A percentile compares a stretch with the other conserved stretches of the same genome.
These are phyloP conservation scores for Unio delphinus DNA, from an alignment of 2,888 invertebrate species.

Conservation along the genomic window DNA sequence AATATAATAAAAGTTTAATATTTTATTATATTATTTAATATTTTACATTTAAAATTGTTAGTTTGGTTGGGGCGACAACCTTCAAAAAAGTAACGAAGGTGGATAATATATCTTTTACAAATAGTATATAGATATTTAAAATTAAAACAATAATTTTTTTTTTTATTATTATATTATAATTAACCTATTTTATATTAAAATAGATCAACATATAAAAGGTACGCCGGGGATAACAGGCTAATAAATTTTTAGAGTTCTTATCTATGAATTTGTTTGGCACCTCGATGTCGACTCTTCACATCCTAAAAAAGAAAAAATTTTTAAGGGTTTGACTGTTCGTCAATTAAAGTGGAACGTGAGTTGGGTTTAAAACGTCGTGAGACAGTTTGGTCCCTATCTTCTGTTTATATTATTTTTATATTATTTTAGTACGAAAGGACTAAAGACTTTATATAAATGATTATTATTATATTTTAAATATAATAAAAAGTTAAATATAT, in stretches of 20 bases:
- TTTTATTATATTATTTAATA: background rate
- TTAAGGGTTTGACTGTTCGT: constrained; percentile 47
- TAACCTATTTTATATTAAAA: constrained; percentile 23
- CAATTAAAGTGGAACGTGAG: constrained; percentile 43
- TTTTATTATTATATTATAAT: too few relatives aligned
- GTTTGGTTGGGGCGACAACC: constrained; percentile 48
- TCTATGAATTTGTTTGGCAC: constrained; percentile 54
- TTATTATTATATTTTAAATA: too few relatives aligned
- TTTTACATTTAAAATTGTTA: constrained; percentile 29
- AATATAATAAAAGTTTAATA: constrained; percentile 11
- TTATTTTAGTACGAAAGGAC: constrained; percentile 29
- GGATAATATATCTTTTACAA: constrained; percentile 28
- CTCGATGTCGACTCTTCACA: constrained; percentile 39
- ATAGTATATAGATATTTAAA: constrained; percentile 20
- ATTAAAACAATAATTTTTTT: constrained; percentile 36
- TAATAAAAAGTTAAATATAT: too few relatives aligned
- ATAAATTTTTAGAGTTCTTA: constrained; percentile 50
- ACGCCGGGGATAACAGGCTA: constrained; percentile 62
- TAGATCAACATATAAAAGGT: constrained; percentile 47
- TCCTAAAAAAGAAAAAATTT: constrained; percentile 25
- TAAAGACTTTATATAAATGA: too few relatives aligned
- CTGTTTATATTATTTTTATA: constrained; percentile 23
- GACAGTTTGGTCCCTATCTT: constrained; percentile 38
- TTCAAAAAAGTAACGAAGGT: constrained; percentile 50
- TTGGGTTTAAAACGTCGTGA: constrained; percentile 40